Evolutionary conservation across 2,888 invertebrate species (phyloP).

Genomic region (Conistra vaccinii): DNA sequence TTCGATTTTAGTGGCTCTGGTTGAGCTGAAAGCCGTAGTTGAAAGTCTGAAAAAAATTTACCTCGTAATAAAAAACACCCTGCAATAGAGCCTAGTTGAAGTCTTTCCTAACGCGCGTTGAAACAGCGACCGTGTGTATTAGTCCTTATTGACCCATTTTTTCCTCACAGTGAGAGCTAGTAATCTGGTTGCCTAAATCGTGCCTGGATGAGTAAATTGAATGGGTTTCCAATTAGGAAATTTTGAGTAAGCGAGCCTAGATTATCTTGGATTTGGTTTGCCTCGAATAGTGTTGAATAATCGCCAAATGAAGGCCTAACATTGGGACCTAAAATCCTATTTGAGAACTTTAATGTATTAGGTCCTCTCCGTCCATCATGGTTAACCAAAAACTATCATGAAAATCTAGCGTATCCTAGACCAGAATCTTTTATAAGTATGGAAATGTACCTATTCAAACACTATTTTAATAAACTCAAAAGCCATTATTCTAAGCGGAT

Average conservation of each 20-base stretch:
- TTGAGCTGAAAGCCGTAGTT: neutral
- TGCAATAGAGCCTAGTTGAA: too few relatives aligned
- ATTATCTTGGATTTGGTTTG: conserved; percentile 34
- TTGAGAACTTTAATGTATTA: conserved; percentile 22
- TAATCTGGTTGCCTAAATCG: neutral
- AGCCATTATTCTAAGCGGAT: conserved; percentile 1
- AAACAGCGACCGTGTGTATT: neutral
- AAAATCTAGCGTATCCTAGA: neutral
- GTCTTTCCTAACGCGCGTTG: neutral
- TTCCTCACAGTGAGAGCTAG: neutral
- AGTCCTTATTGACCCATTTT: neutral
- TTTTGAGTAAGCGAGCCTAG: conserved; percentile 12
- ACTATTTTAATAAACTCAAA: neutral
- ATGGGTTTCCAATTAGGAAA: conserved; percentile 39
- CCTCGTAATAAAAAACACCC: neutral
- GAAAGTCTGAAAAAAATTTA: neutral
- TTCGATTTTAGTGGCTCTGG: neutral
- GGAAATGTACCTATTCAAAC: neutral
- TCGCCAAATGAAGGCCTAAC: conserved; percentile 14
- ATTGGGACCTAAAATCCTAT: conserved; percentile 14
- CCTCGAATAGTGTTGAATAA: conserved; percentile 25
- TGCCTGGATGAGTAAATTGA: conserved; percentile 14
- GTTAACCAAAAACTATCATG: neutral
- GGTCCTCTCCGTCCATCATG: neutral
- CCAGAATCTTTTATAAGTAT: neutral